Evolutionary conservation across 2,797 vertebrate species (phyloP).

Genomic region (Serranus cabrilla): DNA sequence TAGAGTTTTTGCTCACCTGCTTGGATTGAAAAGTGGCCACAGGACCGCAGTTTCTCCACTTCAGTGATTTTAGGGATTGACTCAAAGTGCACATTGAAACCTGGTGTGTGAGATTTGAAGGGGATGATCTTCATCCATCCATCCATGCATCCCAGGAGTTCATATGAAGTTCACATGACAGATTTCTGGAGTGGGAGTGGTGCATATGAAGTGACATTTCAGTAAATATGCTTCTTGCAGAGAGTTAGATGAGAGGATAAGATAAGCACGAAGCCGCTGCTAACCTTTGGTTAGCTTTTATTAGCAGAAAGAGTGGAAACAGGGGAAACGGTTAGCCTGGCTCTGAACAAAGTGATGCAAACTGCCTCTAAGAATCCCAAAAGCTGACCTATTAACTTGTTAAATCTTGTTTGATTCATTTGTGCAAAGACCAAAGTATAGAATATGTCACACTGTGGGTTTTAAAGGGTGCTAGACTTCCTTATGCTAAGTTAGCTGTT

Average conservation of each 20-base stretch:
- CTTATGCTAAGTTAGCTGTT: background rate
- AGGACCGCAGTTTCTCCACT: conserved; percentile 12
- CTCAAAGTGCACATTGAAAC: conserved; percentile 26
- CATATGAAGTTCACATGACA: conserved; percentile 43
- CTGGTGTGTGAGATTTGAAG: conserved; percentile 31
- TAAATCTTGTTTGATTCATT: too few species aligned
- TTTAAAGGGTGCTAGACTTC: background rate
- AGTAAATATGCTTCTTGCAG: too few species aligned
- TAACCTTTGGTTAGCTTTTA: background rate
- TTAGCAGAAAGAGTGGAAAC: background rate
- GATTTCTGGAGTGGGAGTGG: background rate
- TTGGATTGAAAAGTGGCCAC: conserved; percentile 24
- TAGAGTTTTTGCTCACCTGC: conserved; percentile 48
- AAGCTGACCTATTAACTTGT: background rate
- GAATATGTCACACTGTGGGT: background rate
- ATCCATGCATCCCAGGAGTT: conserved; percentile 34
- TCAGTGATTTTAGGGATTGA: conserved; percentile 33
- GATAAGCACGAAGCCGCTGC: background rate
- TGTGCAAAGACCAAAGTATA: too few species aligned
- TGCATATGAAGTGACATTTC: background rate
- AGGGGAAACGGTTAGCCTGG: background rate
- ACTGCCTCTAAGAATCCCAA: background rate
- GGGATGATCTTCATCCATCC: conserved; percentile 20
- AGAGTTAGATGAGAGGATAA: background rate
- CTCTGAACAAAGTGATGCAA: background rate